These are phyloP conservation scores for Latrodectus geometricus DNA, from an alignment of 1,140 invertebrate species.

Conservation along the genomic window DNA sequence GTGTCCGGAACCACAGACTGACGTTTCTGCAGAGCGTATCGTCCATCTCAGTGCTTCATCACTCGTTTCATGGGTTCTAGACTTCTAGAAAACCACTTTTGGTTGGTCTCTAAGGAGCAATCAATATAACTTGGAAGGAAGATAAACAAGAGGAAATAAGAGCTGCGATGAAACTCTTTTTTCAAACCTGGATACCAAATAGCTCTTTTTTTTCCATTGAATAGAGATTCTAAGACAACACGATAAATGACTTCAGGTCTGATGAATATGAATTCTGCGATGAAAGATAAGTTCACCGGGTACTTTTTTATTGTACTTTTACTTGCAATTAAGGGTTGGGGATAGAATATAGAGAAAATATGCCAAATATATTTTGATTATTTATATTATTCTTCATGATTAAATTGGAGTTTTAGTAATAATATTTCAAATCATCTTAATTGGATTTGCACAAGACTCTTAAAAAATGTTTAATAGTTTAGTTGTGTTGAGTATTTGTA, in stretches of 20 bases:
- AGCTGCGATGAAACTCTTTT: background rate
- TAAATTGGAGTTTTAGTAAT: too few relatives aligned
- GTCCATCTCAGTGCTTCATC: background rate
- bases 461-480: too few relatives aligned
- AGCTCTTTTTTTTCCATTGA: background rate
- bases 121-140: background rate
- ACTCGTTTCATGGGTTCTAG: conserved; percentile 1
- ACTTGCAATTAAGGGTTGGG: too few relatives aligned
- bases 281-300: background rate
- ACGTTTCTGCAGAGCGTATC: background rate
- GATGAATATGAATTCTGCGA: background rate
- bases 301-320: too few relatives aligned
- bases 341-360: too few relatives aligned
- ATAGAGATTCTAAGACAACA: background rate
- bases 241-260: background rate
- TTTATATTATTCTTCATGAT: too few relatives aligned
- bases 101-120: background rate
- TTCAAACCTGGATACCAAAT: background rate
- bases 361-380: too few relatives aligned
- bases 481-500: too few relatives aligned
- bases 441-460: too few relatives aligned
- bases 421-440: too few relatives aligned
- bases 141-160: background rate
- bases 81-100: background rate
- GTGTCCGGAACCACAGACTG: background rate